Conservation (phyloP, 2,113 vertebrate species). For the Istiophorus platypterus region DNA sequence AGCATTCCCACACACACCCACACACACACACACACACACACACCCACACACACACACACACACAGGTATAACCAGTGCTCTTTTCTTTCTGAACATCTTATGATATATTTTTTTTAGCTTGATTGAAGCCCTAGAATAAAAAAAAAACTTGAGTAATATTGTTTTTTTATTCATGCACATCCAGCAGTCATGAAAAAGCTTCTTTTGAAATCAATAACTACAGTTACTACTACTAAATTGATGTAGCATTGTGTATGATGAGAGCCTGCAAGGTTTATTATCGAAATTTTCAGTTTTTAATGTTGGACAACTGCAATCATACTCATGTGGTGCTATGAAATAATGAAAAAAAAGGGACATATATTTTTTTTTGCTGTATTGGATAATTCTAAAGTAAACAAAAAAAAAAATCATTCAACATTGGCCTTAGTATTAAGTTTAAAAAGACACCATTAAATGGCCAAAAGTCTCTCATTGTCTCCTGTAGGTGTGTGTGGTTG, state of each 20-base stretch:
- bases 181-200: background rate
- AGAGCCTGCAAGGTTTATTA: background rate
- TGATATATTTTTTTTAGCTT: background rate
- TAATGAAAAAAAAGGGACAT: background rate
- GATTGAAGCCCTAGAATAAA: background rate
- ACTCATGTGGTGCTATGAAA: background rate
- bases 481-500: conserved; percentile 1
- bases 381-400: background rate
- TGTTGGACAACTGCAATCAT: background rate
- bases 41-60: conserved; percentile 12
- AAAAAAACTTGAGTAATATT: background rate
- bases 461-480: background rate
- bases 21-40: conserved; percentile 19
- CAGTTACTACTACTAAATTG: background rate
- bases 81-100: background rate
- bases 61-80: background rate
- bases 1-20: conserved; percentile 5
- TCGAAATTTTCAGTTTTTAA: background rate
- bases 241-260: background rate
- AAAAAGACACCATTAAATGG: background rate
- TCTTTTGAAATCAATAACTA: background rate
- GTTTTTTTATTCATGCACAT: background rate
- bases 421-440: background rate
- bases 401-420: background rate
- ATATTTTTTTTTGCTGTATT: background rate